phyloP scores from a whole-genome alignment of 2,888 invertebrate species.

The Pyrrhosoma nymphula region DNA sequence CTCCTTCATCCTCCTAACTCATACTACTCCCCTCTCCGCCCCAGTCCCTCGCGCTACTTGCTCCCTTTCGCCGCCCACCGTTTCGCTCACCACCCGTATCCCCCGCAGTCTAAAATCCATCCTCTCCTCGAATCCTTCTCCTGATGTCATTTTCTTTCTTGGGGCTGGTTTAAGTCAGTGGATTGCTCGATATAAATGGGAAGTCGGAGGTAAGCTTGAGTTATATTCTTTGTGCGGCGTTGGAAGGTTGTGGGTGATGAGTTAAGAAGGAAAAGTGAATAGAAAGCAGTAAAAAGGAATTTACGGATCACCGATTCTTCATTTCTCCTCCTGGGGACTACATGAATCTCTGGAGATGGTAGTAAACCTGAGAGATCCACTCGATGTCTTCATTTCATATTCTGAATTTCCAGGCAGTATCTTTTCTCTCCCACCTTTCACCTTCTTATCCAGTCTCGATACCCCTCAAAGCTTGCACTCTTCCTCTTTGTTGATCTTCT shows the following conservation, averaged over 20 bases:
- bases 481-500: neutral
- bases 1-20: neutral
- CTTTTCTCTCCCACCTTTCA: neutral
- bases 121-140: neutral
- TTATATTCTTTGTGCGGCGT: neutral
- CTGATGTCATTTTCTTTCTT: neutral
- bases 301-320: slow-evolving; percentile 1
- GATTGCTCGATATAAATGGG: neutral
- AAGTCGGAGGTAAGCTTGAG: neutral
- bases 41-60: neutral
- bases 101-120: neutral
- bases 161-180: neutral
- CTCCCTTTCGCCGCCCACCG: neutral
- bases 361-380: slow-evolving; percentile 39
- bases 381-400: neutral
- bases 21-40: neutral
- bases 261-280: neutral
- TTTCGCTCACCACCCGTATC: neutral
- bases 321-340: neutral
- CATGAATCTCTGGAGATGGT: slow-evolving; percentile 22
- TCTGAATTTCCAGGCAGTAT: neutral
- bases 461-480: neutral
- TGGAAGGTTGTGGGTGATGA: neutral
- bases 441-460: neutral
- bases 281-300: neutral